Percentiles rank a stretch among this genome's conserved stretches.
These are phyloP conservation scores for Melanaphis sacchari DNA, from an alignment of 1,140 invertebrate species.

Conservation along the genomic window DNA sequence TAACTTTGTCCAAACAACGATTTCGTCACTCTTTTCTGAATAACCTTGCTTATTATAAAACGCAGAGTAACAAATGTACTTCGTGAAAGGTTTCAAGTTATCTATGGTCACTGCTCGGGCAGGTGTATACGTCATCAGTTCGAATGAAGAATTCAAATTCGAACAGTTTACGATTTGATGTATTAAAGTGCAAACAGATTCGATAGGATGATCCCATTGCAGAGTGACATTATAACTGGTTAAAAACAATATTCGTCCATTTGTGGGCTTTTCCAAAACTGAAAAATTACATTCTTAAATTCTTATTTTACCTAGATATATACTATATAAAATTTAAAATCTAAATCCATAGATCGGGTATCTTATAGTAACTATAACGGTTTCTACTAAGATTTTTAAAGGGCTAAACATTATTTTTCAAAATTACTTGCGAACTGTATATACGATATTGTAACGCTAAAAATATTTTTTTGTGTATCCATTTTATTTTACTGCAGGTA, in stretches of 20 bases:
- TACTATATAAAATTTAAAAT: neutral
- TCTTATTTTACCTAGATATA: neutral
- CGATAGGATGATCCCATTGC: slow-evolving; percentile 3
- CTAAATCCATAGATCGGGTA: neutral
- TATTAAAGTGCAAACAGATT: neutral
- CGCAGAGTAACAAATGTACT: neutral
- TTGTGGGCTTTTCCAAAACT: neutral
- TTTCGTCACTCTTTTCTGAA: neutral
- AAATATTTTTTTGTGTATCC: neutral
- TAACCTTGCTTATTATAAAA: neutral
- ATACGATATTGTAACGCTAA: neutral
- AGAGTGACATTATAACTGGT: neutral
- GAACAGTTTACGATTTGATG: slow-evolving; percentile 26
- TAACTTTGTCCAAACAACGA: neutral
- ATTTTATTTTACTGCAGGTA: neutral
- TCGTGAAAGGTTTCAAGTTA: neutral
- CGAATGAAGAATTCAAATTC: neutral
- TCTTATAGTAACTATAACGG: neutral
- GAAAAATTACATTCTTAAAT: neutral
- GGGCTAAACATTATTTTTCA: neutral
- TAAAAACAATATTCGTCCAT: slow-evolving; percentile 1
- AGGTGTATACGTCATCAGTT: neutral
- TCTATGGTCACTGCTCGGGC: neutral
- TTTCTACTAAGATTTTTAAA: too few species aligned
- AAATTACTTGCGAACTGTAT: neutral